phyloP scores from a whole-genome alignment of 2,797 vertebrate species.

The Gallinago solitaria region DNA sequence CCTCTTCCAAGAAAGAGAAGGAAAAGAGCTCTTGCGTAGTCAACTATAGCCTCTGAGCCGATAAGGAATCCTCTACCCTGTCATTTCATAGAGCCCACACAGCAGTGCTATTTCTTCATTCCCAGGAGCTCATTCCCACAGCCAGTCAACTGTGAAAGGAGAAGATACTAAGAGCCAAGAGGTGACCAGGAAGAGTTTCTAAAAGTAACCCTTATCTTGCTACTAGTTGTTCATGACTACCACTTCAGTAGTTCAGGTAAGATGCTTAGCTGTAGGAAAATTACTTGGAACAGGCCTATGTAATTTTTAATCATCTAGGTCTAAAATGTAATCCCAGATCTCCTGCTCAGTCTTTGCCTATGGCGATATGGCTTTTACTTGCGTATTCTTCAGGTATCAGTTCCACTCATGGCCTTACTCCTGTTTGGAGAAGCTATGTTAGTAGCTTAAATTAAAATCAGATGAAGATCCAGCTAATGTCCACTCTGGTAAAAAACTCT shows the following conservation, averaged over 20 bases:
- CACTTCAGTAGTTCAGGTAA: neutral
- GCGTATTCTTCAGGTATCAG: neutral
- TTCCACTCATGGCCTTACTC: neutral
- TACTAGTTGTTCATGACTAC: too few species aligned
- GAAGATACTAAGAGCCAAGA: neutral
- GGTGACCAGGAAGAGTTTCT: neutral
- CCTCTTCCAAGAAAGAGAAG: neutral
- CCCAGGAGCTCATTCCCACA: neutral
- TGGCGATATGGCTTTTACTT: neutral
- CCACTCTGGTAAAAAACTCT: neutral
- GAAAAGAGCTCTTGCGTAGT: neutral
- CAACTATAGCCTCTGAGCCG: neutral
- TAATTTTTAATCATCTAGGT: neutral
- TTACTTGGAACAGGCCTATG: neutral
- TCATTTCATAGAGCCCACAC: neutral
- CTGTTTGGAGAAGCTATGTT: neutral
- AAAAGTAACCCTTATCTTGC: neutral
- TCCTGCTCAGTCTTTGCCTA: accelerated
- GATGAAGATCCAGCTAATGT: neutral
- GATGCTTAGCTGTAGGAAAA: neutral
- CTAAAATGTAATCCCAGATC: neutral
- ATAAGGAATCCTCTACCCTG: neutral
- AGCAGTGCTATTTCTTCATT: neutral
- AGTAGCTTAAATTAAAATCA: neutral
- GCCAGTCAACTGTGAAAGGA: neutral